Base-by-base conservation (phyloP, 2,888 invertebrate genomes). In the Aelia acuminata region DNA sequence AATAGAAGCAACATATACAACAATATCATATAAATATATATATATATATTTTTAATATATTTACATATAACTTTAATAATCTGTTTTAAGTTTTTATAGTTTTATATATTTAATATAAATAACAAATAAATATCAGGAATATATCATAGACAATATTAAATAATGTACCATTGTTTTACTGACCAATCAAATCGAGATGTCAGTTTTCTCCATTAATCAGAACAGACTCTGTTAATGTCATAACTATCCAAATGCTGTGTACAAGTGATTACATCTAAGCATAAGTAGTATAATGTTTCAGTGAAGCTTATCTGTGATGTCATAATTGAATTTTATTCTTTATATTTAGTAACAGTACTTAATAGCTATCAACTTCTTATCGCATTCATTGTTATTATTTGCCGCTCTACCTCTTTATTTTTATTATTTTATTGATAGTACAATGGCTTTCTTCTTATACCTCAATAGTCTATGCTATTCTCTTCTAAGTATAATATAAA, bases 61-160 rank as follows among this genome's bases (percentile, higher is more conserved):
- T 87, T 85, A 70, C 87, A 87, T 63, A 87, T 87, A 87, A 87
- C 87, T 89, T 89, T 89, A 89, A 89, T 89, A 87, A 90, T 88
- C 89, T 89, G 89, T 89, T 89, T 89, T 89, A 88, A 88, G 89
- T 90, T 90, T 90, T 89, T 90, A 90, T 90, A 89, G 90, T 90
- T 90, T 90, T 90, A 90, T 90, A 90, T 89, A 90, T 88, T 57
- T 87, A 70, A 87, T 87, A 87, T 87, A 63, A 87, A 63, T 86
- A 86, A 86, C 57, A 86, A 70, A 80, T 80, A 85, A 85, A 63
- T 87, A 87, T 87, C 87, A 87, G 87, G 87, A 87, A 87, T 87
- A 87, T 87, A 87, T 87, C 87, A 87, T 88, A 89, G 90, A 90
- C 90, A 90, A 90, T 90, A 90, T 85, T 88, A 84, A 88, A 57